A percentile compares a stretch with the other conserved stretches of the same genome.
phyloP scores from a whole-genome alignment of 2,888 invertebrate species.

The Tenthredo livida region DNA sequence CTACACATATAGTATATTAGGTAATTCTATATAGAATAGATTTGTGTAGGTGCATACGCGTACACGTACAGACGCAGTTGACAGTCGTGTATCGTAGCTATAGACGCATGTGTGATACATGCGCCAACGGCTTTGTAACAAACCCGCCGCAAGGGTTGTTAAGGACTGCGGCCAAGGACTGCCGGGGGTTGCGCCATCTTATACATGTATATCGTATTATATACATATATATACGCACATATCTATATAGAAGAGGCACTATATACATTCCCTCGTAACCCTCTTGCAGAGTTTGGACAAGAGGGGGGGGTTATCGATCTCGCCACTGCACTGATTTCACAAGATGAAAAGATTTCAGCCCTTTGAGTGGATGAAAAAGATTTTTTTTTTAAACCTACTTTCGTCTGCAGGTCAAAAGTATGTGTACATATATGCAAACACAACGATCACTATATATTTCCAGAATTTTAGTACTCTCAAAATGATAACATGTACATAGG shows the following conservation, averaged over 20 bases:
- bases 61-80: no score
- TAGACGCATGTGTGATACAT: neutral
- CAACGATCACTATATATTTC: neutral
- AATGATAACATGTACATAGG: neutral
- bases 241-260: slow-evolving; percentile 1
- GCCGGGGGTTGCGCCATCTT: slow-evolving; percentile 12
- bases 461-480: neutral
- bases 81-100: neutral
- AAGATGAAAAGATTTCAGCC: neutral
- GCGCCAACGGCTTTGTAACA: neutral
- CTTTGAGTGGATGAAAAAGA: neutral
- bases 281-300: neutral
- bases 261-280: neutral
- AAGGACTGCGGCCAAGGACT: slow-evolving; percentile 32
- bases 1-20: neutral
- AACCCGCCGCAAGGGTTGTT: slow-evolving; percentile 23
- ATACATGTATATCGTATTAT: neutral
- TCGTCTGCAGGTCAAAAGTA: neutral
- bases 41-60: no score
- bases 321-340: slow-evolving; percentile 21
- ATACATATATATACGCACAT: neutral
- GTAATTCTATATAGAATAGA: neutral
- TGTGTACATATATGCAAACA: neutral
- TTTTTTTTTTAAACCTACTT: neutral
- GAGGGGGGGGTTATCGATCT: neutral